These are phyloP conservation scores for Drosophila kurseongensis DNA, from an alignment of 1,140 invertebrate species.

Conservation along the genomic window DNA sequence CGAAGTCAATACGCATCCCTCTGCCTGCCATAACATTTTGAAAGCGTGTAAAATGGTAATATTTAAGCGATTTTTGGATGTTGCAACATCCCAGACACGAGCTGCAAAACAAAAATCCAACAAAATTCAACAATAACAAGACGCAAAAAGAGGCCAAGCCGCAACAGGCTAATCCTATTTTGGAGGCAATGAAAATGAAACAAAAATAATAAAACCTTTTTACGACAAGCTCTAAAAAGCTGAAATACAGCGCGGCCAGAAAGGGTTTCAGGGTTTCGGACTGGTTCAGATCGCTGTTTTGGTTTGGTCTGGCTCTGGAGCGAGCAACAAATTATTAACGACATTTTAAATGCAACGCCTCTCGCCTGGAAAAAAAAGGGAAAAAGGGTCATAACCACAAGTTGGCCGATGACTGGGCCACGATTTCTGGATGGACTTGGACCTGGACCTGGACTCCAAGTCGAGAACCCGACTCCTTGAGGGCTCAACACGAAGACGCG, in stretches of 20 bases:
- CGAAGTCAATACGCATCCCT: conserved; percentile 11
- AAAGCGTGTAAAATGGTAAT: conserved; percentile 63
- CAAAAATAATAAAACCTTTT: conserved; percentile 77
- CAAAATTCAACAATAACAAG: conserved; percentile 18
- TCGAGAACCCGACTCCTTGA: conserved; percentile 37
- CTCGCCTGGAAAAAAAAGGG: conserved; percentile 27
- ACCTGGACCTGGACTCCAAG: conserved; percentile 8
- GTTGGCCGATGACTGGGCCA: conserved; percentile 40
- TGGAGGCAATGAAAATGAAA: conserved; percentile 70
- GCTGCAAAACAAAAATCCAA: conserved; percentile 6
- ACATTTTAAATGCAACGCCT: conserved; percentile 82
- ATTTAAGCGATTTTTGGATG: conserved; percentile 51
- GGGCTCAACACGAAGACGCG: conserved; percentile 58
- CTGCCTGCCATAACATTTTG: conserved; percentile 13
- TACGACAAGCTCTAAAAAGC: conserved; percentile 68
- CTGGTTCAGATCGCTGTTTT: conserved; percentile 11
- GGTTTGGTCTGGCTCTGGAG: conserved; percentile 18
- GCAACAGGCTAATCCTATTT: conserved; percentile 74
- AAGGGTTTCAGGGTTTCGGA: conserved; percentile 35
- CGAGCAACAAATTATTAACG: conserved; percentile 81
- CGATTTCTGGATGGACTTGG: conserved; percentile 48
- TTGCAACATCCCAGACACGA: conserved; percentile 33
- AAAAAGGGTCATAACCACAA: conserved; percentile 55
- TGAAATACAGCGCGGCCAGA: conserved; percentile 2
- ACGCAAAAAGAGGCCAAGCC: conserved; percentile 41